Base-by-base conservation (phyloP, 2,888 invertebrate species). In the Rapana venosa region DNA sequence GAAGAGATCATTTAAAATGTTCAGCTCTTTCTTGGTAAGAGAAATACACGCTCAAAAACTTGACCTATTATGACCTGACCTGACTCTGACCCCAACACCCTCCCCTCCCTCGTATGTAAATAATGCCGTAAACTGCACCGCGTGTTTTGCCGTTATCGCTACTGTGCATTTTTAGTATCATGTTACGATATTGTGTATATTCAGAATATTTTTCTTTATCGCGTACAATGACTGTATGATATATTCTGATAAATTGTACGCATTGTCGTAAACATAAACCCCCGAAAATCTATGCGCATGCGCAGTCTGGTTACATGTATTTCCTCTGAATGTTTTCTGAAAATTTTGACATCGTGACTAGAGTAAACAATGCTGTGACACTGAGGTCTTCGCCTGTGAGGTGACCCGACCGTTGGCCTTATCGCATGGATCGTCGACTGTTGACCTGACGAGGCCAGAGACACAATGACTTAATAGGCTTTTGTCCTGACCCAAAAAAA, bases 271-370 rank as follows among this genome's bases (percentile, higher is more conserved):
- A 81, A 88, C 58, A 15, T 58, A 88, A 88, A 83, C 81, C 81
- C 36, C 22, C 11, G 47, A 87, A 87, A 77, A 70, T 85, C 85
- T 20, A 91, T 91, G 87, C 91, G 91, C 91, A 91, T 91, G 91
- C 86, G 30, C 5, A 35, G 11, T 35, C 17, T 30, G 77, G 84
- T 90, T 88, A 90, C 85, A 87, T 91, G 91, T 88, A 87, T 77
- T 91, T 91, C 91, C 91, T 90, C 74, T 36, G 77, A 77, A 87
- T 90, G 88, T 84, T 90, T 91, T 90, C 91, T 90, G 91, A 91
- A 91, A 90, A 88, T 91, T 79, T 87, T 70, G 81, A 77, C 86
- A 47, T 86, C 79, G 79, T 47, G 89, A 89, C 66, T 74, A 20
- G 66, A 70, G 89, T 88, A 61, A 89, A 89, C 89, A 89, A 89